phyloP scores from a whole-genome alignment of 1,140 invertebrate species.

The Drosophila ananassae region DNA sequence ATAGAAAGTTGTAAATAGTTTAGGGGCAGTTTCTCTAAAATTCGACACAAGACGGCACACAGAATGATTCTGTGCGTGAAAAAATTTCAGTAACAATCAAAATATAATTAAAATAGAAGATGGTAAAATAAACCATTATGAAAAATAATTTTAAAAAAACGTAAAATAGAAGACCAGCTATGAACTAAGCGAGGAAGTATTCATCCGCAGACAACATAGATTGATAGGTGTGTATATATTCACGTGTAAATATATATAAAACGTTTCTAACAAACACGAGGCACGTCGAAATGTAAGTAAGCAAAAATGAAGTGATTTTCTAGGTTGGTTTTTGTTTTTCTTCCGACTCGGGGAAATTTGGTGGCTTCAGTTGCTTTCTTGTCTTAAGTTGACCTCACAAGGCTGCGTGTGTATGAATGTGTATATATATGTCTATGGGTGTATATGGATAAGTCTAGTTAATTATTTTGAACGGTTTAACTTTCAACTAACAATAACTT shows the following conservation, averaged over 20 bases:
- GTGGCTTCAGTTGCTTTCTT: constrained; percentile 75
- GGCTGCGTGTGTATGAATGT: constrained; percentile 52
- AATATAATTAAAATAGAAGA: constrained; percentile 5
- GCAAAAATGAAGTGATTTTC: constrained; percentile 59
- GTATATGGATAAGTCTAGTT: constrained; percentile 64
- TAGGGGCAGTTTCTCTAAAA: constrained; percentile 47
- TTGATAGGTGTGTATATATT: constrained; percentile 54
- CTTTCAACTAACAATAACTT: constrained; percentile 75
- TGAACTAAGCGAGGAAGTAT: constrained; percentile 65
- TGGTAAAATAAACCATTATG: constrained; percentile 27
- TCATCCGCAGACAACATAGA: constrained; percentile 51
- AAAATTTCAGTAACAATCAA: constrained; percentile 28
- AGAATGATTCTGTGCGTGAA: constrained; percentile 23
- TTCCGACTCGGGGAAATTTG: constrained; percentile 74
- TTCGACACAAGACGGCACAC: constrained; percentile 26
- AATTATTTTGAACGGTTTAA: constrained; percentile 61
- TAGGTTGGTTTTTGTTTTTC: constrained; percentile 58
- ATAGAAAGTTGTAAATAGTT: constrained; percentile 52
- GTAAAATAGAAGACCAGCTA: constrained; percentile 47
- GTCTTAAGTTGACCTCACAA: constrained; percentile 69
- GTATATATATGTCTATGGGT: constrained; percentile 35
- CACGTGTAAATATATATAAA: constrained; percentile 71
- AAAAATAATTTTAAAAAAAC: constrained; percentile 36
- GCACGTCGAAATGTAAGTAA: constrained; percentile 79
- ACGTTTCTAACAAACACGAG: constrained; percentile 80